phyloP scores from a whole-genome alignment of 2,797 vertebrate genomes.

The Urosaurus nigricauda region DNA sequence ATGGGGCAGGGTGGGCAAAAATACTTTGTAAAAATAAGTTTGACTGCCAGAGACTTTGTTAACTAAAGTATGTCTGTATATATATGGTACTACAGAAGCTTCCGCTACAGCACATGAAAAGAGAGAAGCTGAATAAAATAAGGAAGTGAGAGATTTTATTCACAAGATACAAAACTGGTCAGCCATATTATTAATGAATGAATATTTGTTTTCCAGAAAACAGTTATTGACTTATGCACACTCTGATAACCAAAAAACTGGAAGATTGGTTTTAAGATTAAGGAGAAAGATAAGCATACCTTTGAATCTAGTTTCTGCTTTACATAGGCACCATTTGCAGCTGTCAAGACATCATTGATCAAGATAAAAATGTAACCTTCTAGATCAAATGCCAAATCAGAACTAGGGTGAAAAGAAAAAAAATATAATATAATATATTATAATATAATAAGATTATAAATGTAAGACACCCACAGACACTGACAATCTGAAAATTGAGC shows the following conservation, averaged over 20 bases:
- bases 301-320: conserved; percentile 97
- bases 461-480: neutral
- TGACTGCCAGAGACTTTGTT: too few species aligned
- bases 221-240: neutral
- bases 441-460: too few species aligned
- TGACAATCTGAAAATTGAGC: neutral
- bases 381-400: conserved; percentile 93
- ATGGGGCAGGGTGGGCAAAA: too few species aligned
- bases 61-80: too few species aligned
- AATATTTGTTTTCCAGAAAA: neutral
- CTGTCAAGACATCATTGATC: conserved; percentile 92
- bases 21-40: too few species aligned
- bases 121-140: neutral
- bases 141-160: neutral
- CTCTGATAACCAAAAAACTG: neutral
- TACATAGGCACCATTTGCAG: conserved; percentile 91
- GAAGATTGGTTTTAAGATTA: conserved; percentile 10
- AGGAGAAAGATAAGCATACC: conserved; percentile 77
- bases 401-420: conserved; percentile 73
- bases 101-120: neutral
- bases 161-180: neutral
- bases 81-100: too few species aligned
- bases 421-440: too few species aligned
- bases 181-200: neutral
- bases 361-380: conserved; percentile 93